Conservation (phyloP, 2,888 invertebrate genomes). For the Drosophila neoperkinsi region DNA sequence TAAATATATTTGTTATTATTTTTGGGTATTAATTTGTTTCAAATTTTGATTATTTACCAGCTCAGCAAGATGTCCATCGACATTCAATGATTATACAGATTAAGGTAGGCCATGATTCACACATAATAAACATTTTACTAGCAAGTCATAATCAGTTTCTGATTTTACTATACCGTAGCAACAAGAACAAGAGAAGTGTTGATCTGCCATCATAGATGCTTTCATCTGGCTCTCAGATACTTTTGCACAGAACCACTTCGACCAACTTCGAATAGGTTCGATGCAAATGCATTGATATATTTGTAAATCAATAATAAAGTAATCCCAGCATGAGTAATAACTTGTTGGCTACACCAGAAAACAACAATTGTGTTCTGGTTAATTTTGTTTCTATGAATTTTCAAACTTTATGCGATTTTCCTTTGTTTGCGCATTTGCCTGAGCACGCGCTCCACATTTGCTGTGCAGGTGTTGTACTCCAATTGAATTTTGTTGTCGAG, state of each 20-base stretch:
- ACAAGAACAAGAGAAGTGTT: neutral
- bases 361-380: neutral
- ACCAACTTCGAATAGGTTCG: neutral
- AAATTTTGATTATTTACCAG: neutral
- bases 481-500: slow-evolving; percentile 20
- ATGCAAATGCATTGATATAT: neutral
- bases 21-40: neutral
- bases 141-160: neutral
- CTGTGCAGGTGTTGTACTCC: slow-evolving; percentile 64
- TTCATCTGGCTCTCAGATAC: no score
- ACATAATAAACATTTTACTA: neutral
- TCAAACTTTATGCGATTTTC: slow-evolving; percentile 7
- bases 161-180: neutral
- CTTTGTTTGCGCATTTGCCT: slow-evolving; percentile 33
- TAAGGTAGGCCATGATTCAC: neutral
- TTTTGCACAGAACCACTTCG: no score
- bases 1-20: neutral
- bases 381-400: slow-evolving; percentile 39
- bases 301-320: no score
- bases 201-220: neutral
- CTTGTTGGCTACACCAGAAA: neutral
- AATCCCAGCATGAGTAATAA: neutral
- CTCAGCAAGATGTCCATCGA: neutral
- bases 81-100: neutral
- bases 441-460: slow-evolving; percentile 61